A percentile compares a stretch with the other conserved stretches of the same genome.
phyloP scores from a whole-genome alignment of 2,797 vertebrate genomes.

The Acomys russatus region DNA sequence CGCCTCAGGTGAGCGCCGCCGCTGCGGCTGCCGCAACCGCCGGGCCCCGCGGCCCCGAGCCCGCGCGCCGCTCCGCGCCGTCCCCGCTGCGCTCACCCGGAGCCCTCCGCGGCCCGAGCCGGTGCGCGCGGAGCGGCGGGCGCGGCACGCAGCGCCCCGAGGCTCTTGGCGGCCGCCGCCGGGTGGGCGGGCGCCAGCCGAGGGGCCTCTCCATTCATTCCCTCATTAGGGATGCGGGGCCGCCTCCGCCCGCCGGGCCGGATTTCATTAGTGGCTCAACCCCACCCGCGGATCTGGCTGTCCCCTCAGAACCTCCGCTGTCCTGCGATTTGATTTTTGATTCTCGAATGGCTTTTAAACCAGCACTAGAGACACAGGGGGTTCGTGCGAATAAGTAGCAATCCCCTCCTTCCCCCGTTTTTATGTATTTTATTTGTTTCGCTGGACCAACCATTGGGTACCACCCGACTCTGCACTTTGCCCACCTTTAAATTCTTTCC shows the following conservation, averaged over 20 bases:
- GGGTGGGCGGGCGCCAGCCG: constrained; percentile 82
- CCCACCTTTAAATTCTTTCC: neutral
- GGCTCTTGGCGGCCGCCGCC: constrained; percentile 74
- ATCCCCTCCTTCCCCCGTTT: neutral
- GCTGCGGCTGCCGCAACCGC: constrained; percentile 66
- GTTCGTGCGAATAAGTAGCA: neutral
- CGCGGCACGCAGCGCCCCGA: constrained; percentile 25
- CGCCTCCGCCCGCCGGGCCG: constrained; percentile 57
- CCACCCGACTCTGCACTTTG: neutral
- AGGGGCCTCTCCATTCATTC: constrained; percentile 81
- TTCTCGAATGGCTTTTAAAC: neutral
- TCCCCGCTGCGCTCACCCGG: constrained; percentile 53
- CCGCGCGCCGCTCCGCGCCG: constrained; percentile 27
- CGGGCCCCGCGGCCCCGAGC: constrained; percentile 18
- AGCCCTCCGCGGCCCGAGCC: constrained; percentile 32
- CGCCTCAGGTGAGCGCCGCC: constrained; percentile 74
- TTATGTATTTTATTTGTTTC: neutral
- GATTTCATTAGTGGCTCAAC: constrained; percentile 54
- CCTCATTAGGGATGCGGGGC: constrained; percentile 80
- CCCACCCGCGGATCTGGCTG: constrained; percentile 41
- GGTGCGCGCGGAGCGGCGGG: constrained; percentile 56
- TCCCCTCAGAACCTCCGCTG: neutral
- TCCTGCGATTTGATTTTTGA: neutral
- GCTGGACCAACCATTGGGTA: neutral
- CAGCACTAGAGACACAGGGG: neutral